Percentiles rank a stretch among this genome's conserved stretches.
These are phyloP conservation scores for Thumatha senex DNA, from an alignment of 2,888 invertebrate genomes.

Conservation along the genomic window DNA sequence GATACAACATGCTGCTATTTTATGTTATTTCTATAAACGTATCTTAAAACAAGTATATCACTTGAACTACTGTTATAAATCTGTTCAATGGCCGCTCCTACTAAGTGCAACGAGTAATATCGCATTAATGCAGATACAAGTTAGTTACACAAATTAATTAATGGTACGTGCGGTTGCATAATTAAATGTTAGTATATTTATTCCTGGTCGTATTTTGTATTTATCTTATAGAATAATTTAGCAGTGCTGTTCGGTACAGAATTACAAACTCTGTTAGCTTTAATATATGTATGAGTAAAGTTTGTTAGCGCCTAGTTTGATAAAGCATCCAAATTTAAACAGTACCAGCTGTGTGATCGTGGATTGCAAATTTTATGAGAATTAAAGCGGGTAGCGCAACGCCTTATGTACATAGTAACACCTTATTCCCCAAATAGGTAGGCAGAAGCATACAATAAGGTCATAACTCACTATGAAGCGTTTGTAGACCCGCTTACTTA, in stretches of 20 bases:
- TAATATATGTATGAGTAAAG: slow-evolving; percentile 1
- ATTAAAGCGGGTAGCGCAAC: neutral
- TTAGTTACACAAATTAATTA: slow-evolving; percentile 54
- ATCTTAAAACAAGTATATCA: neutral
- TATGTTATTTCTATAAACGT: neutral
- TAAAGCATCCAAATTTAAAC: neutral
- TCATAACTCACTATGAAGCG: too few relatives aligned
- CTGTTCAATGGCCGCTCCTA: neutral
- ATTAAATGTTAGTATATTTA: slow-evolving; percentile 44
- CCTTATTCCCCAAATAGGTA: too few relatives aligned
- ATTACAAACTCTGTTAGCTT: neutral
- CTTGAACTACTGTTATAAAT: slow-evolving; percentile 13
- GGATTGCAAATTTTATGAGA: neutral
- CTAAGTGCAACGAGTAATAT: slow-evolving; percentile 35
- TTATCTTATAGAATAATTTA: slow-evolving; percentile 27
- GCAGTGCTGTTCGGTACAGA: neutral
- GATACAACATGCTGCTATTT: neutral
- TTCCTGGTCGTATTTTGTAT: slow-evolving; percentile 24
- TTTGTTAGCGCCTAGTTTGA: slow-evolving; percentile 3
- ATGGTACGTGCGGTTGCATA: slow-evolving; percentile 50
- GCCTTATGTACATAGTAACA: too few relatives aligned
- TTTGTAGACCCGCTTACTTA: too few relatives aligned
- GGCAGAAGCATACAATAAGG: too few relatives aligned
- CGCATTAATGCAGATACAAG: slow-evolving; percentile 38
- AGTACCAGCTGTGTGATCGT: neutral